These are phyloP conservation scores for Calidris pugnax DNA, from an alignment of 2,113 vertebrate species.

Conservation along the genomic window DNA sequence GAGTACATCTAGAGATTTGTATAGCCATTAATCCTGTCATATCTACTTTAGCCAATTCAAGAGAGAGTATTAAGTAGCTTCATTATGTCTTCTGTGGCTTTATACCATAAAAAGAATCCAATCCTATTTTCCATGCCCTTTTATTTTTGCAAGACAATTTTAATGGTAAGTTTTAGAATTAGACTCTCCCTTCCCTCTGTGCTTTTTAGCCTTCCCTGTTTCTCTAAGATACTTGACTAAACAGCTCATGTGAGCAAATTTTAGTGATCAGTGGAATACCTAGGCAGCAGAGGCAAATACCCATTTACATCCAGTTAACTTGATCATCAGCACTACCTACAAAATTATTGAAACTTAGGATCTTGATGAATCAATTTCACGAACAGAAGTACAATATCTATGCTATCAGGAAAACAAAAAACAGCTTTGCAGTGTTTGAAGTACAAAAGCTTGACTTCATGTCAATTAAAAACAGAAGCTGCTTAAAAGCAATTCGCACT, in stretches of 20 bases:
- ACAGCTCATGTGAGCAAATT: not conserved
- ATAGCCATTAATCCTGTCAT: constrained; percentile 60
- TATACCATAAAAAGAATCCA: constrained; percentile 35
- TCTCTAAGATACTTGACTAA: not conserved
- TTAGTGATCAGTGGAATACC: not conserved
- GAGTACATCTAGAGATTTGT: constrained; percentile 60
- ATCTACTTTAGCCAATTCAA: constrained; percentile 63
- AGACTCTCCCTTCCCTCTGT: not conserved
- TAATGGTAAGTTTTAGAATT: not conserved
- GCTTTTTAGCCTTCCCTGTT: not conserved
- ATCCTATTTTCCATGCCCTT: not conserved
- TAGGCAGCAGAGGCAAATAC: not conserved
- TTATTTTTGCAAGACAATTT: not conserved
- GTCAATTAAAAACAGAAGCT: not conserved
- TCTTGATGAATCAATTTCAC: not conserved
- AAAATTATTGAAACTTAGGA: not conserved
- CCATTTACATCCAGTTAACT: not conserved
- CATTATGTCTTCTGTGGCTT: constrained; percentile 32
- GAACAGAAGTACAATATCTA: not conserved
- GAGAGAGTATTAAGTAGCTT: constrained; percentile 51
- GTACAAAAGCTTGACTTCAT: not conserved
- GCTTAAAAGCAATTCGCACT: not conserved
- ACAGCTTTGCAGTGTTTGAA: not conserved
- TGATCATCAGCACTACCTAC: not conserved
- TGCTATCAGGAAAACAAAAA: not conserved